These are phyloP conservation scores for Stenolophus ochropezus DNA, from an alignment of 2,888 invertebrate genomes.

Conservation along the genomic window DNA sequence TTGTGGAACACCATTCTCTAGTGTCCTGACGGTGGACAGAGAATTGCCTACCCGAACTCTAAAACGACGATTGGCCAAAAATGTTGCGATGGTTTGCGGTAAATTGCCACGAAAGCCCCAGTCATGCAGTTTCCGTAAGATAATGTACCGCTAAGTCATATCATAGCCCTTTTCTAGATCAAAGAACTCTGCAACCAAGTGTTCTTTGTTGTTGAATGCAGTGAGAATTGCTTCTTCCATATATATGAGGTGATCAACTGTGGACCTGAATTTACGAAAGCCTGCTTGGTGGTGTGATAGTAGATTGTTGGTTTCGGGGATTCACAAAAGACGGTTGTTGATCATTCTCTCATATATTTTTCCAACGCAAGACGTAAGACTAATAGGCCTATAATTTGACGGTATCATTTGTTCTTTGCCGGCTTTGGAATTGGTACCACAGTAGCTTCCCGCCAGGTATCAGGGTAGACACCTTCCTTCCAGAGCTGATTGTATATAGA, in stretches of 20 bases:
- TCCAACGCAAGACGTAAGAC: neutral
- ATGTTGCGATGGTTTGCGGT: neutral
- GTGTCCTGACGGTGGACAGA: neutral
- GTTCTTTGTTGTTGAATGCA: neutral
- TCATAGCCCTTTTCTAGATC: conserved; percentile 8
- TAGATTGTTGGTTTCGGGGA: neutral
- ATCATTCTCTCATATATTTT: neutral
- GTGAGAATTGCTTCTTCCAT: neutral
- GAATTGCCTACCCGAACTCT: neutral
- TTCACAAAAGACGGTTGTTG: neutral
- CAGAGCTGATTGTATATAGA: neutral
- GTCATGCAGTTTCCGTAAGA: neutral
- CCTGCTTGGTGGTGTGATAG: conserved; percentile 1
- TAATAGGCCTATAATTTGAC: neutral
- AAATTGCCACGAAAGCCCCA: conserved; percentile 23
- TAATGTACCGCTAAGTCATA: conserved; percentile 10
- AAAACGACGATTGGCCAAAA: neutral
- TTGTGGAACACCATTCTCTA: conserved; percentile 61
- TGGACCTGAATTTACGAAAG: conserved; percentile 43
- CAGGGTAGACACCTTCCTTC: neutral
- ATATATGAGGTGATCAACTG: neutral
- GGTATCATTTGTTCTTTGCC: neutral
- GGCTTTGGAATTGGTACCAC: neutral
- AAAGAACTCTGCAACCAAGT: conserved; percentile 1
- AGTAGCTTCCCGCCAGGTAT: neutral